phyloP scores from a whole-genome alignment of 2,888 invertebrate genomes.

The Sialis lutaria region DNA sequence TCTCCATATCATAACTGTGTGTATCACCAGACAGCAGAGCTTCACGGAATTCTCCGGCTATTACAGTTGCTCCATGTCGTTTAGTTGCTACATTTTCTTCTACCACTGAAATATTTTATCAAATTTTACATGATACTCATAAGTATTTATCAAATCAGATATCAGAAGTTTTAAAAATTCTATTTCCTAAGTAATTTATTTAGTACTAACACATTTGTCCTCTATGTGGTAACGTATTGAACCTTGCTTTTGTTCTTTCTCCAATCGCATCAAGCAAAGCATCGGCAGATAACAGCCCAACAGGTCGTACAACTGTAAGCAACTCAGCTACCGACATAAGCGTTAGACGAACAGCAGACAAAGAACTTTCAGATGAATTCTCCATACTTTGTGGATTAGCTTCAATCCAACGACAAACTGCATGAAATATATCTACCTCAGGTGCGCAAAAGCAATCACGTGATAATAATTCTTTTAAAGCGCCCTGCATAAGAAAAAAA shows the following conservation, averaged over 20 bases:
- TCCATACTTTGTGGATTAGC: constrained; percentile 49
- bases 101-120: constrained; percentile 41
- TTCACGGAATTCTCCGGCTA: constrained; percentile 77
- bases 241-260: constrained; percentile 60
- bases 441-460: constrained; percentile 93
- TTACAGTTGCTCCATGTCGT: constrained; percentile 66
- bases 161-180: background rate
- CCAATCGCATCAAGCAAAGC: constrained; percentile 88
- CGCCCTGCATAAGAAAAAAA: constrained; percentile 29
- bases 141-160: background rate
- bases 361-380: constrained; percentile 6
- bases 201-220: constrained; percentile 50
- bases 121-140: too few relatives aligned
- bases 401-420: constrained; percentile 74
- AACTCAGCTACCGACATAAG: constrained; percentile 79
- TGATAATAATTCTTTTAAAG: constrained; percentile 68
- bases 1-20: constrained; percentile 78
- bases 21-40: constrained; percentile 82
- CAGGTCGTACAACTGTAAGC: constrained; percentile 74
- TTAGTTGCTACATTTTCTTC: constrained; percentile 85
- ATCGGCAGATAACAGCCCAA: constrained; percentile 74
- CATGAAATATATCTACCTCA: constrained; percentile 88
- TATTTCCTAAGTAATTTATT: background rate
- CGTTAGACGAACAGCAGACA: constrained; percentile 60
- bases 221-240: constrained; percentile 66